Evolutionary conservation across 2,113 vertebrate genomes (phyloP).

Genomic region (Phoenicopterus ruber): DNA sequence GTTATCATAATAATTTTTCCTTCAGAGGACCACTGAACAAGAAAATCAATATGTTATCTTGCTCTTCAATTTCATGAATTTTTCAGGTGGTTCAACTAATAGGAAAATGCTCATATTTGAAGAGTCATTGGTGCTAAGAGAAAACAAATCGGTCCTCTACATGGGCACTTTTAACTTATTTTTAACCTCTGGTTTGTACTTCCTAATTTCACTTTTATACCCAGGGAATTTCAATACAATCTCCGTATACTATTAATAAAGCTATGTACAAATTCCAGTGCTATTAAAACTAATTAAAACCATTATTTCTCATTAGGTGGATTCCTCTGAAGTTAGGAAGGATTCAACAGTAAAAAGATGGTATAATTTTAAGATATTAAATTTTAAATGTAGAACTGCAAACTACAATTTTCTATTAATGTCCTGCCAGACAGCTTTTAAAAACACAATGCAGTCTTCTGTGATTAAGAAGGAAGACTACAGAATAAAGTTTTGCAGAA

Average conservation of each 20-base stretch:
- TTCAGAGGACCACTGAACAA: not conserved
- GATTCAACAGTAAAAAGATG: not conserved
- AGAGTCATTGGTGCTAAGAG: not conserved
- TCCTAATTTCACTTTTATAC: not conserved
- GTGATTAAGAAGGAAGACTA: not conserved
- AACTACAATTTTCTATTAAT: not conserved
- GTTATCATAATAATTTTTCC: not conserved
- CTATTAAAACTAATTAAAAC: constrained; percentile 16
- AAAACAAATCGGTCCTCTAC: not conserved
- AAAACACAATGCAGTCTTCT: not conserved
- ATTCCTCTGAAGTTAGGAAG: not conserved
- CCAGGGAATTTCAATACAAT: not conserved
- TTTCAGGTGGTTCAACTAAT: not conserved
- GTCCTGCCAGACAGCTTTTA: not conserved
- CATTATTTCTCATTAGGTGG: not conserved
- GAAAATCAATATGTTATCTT: not conserved
- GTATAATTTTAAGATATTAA: not conserved
- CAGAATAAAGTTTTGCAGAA: not conserved
- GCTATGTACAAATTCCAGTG: not conserved
- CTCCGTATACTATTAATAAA: not conserved
- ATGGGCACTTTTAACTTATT: not conserved
- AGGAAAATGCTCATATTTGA: not conserved
- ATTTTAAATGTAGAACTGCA: not conserved
- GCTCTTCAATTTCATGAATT: not conserved
- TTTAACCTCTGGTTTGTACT: not conserved